Evolutionary conservation across 2,888 invertebrate species (phyloP).

Genomic region (Ophion slaviceki): DNA sequence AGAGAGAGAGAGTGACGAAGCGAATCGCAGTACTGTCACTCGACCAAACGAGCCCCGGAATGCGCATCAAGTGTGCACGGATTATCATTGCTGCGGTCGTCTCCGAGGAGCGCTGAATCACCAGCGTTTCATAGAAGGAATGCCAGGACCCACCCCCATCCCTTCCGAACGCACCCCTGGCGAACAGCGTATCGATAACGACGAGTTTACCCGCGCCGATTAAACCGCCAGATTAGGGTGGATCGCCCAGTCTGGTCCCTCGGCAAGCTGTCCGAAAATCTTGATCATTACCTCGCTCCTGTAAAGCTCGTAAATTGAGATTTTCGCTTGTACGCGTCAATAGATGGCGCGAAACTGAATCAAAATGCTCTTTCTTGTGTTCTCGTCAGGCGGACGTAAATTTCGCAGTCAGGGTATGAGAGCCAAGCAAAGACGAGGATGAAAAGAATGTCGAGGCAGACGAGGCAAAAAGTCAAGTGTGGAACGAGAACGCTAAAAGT

Average conservation of each 20-base stretch:
- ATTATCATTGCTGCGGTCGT: slow-evolving; percentile 56
- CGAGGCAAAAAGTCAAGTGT: slow-evolving; percentile 10
- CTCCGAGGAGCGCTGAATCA: slow-evolving; percentile 49
- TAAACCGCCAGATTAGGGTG: slow-evolving; percentile 58
- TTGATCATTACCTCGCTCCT: slow-evolving; percentile 20
- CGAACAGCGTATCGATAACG: slow-evolving; percentile 56
- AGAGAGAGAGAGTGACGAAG: not conserved
- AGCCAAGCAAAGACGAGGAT: slow-evolving; percentile 39
- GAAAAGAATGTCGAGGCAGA: slow-evolving; percentile 33
- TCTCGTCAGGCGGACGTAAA: not conserved
- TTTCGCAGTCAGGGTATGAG: slow-evolving; percentile 20
- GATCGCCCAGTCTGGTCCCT: slow-evolving; percentile 60
- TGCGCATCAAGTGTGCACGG: slow-evolving; percentile 54
- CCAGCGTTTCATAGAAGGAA: slow-evolving; percentile 55
- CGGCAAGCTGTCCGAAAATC: slow-evolving; percentile 42
- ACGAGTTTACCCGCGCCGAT: slow-evolving; percentile 55
- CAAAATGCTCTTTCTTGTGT: not conserved
- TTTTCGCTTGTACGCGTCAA: not conserved
- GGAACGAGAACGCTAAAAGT: slow-evolving; percentile 30
- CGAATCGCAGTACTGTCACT: slow-evolving; percentile 11
- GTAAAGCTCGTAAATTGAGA: slow-evolving; percentile 28
- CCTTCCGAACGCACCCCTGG: slow-evolving; percentile 5
- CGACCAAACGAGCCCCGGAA: slow-evolving; percentile 34
- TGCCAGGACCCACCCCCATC: slow-evolving; percentile 10
- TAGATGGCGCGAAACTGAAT: not conserved